Evolutionary conservation across 2,113 vertebrate species (phyloP).

Genomic region (Oryzias melastigma): DNA sequence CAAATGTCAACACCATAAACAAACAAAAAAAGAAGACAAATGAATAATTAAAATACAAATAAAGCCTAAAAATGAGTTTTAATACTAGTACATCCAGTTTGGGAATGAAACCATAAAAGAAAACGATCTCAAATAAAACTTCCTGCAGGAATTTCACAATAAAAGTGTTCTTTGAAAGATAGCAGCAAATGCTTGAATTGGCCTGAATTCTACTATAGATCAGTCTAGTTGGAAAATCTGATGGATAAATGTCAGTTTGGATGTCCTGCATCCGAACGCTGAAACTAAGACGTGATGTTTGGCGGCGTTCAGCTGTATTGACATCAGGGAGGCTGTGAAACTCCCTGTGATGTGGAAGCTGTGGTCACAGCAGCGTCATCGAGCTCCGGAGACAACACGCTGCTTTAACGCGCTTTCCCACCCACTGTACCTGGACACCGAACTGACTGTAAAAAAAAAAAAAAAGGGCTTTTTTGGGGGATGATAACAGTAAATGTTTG

Average conservation of each 20-base stretch:
- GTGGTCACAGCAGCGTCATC: slow-evolving; percentile 58
- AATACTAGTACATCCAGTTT: background rate
- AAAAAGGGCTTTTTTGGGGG: too few species aligned
- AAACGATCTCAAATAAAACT: background rate
- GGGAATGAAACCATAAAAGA: too few species aligned
- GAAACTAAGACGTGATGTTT: slow-evolving; percentile 16
- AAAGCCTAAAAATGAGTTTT: background rate
- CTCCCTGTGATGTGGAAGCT: slow-evolving; percentile 69
- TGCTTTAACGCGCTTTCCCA: slow-evolving; percentile 17
- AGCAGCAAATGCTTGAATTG: background rate
- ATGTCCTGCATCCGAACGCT: background rate
- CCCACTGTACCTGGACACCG: slow-evolving; percentile 23
- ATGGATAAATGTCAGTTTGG: too few species aligned
- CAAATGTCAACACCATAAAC: too few species aligned
- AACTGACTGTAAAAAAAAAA: slow-evolving; percentile 8
- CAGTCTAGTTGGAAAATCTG: too few species aligned
- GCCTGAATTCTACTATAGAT: too few species aligned
- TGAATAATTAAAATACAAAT: too few species aligned
- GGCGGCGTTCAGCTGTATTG: slow-evolving; percentile 4
- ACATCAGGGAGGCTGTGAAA: slow-evolving; percentile 55
- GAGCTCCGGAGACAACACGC: slow-evolving; percentile 13
- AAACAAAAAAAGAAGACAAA: too few species aligned
- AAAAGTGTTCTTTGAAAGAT: background rate
- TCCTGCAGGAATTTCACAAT: slow-evolving; percentile 20
- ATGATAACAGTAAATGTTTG: slow-evolving; percentile 9